Percentiles rank a stretch among this genome's conserved stretches.
phyloP scores from a whole-genome alignment of 1,140 invertebrate genomes.

The Bombus superbus region DNA sequence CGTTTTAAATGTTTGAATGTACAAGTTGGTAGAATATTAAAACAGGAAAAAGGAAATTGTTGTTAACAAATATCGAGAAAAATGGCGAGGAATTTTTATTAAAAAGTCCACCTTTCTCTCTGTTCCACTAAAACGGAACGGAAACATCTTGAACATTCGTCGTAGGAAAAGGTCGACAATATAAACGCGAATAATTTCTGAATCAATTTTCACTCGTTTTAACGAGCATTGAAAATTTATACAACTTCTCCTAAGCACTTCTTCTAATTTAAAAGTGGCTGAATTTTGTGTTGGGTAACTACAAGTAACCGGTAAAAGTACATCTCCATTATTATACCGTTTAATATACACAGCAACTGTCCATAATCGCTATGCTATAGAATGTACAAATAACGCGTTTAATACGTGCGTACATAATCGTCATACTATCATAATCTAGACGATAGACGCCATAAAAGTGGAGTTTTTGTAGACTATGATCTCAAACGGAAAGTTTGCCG shows the following conservation, averaged over 20 bases:
- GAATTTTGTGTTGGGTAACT: background rate
- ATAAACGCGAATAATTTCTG: too few species aligned
- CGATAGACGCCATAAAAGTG: background rate
- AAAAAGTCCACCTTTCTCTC: background rate
- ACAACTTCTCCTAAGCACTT: background rate
- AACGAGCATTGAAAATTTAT: too few species aligned
- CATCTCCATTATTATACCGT: background rate
- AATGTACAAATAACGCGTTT: background rate
- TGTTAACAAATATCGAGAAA: background rate
- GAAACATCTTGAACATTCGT: too few species aligned
- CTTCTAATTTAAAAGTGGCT: background rate
- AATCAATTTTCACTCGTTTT: background rate
- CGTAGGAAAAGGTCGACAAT: background rate
- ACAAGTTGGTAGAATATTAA: background rate
- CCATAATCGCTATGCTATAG: background rate
- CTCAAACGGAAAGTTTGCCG: background rate
- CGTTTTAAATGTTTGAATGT: too few species aligned
- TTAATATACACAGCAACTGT: background rate
- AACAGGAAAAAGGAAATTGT: background rate
- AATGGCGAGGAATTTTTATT: too few species aligned
- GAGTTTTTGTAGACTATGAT: background rate
- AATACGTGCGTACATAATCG: background rate
- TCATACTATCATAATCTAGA: background rate
- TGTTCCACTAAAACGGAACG: background rate
- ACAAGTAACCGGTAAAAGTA: background rate